Conservation (phyloP, 2,113 vertebrate genomes). For the Nestor notabilis region DNA sequence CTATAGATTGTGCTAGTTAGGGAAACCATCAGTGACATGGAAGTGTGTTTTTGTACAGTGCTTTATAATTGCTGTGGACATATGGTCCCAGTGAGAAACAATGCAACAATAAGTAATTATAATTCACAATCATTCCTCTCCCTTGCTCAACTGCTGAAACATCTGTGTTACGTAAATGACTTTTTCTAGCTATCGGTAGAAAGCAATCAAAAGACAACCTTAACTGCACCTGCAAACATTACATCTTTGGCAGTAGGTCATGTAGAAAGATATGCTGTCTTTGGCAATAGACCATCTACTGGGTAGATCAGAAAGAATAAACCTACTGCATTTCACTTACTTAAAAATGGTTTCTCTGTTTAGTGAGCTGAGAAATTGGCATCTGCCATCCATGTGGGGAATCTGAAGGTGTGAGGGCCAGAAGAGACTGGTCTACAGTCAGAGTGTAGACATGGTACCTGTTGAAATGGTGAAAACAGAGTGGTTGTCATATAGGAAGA, state of each 20-base stretch:
- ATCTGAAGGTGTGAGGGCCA: not conserved
- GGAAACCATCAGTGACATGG: not conserved
- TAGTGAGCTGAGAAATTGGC: not conserved
- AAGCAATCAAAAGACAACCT: not conserved
- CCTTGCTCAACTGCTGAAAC: not conserved
- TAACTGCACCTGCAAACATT: not conserved
- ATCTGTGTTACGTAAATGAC: not conserved
- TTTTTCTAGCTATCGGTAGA: not conserved
- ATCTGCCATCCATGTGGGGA: rapidly evolving
- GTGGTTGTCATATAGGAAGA: not conserved
- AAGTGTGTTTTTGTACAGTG: not conserved
- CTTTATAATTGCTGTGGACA: not conserved
- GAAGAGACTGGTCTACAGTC: not conserved
- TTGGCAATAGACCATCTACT: not conserved
- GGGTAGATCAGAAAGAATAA: not conserved
- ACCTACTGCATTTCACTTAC: not conserved
- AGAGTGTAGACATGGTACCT: not conserved
- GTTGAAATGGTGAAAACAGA: not conserved
- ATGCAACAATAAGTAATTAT: not conserved
- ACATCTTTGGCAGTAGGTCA: not conserved
- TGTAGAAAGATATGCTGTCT: not conserved
- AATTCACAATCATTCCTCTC: not conserved
- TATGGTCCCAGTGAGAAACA: not conserved
- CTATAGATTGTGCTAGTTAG: not conserved
- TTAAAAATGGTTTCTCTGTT: not conserved